Conservation (phyloP, 2,888 invertebrate species). For the Clunio marinus region DNA sequence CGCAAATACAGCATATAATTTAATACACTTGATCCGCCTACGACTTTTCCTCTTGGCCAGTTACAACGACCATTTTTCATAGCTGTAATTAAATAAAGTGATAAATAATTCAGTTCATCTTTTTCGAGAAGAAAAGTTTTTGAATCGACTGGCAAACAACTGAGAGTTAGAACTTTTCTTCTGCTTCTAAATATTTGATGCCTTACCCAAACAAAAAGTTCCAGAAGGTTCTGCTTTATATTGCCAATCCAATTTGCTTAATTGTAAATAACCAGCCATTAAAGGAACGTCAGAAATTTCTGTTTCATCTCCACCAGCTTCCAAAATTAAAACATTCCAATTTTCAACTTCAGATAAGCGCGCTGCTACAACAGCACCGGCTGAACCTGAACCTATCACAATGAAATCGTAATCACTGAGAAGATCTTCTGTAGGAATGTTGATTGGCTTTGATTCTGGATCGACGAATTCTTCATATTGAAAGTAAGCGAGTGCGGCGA, state of each 20-base stretch:
- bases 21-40: constrained; percentile 83
- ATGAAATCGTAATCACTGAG: constrained; percentile 76
- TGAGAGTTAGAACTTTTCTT: no score
- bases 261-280: constrained; percentile 79
- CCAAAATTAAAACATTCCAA: constrained; percentile 75
- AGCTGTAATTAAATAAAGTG: constrained; percentile 62
- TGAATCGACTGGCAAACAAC: no score
- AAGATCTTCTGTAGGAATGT: constrained; percentile 62
- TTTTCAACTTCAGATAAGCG: constrained; percentile 72
- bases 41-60: constrained; percentile 87
- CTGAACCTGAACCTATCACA: constrained; percentile 80
- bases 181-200: no score
- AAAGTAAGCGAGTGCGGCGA: constrained; percentile 81
- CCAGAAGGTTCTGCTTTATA: constrained; percentile 88
- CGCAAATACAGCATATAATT: constrained; percentile 90
- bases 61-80: constrained; percentile 82
- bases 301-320: constrained; percentile 87
- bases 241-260: constrained; percentile 85
- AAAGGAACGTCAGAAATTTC: constrained; percentile 86
- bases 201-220: constrained; percentile 69
- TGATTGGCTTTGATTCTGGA: constrained; percentile 74
- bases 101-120: constrained; percentile 3
- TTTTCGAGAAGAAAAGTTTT: not conserved
- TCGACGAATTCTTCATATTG: constrained; percentile 81
- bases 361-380: constrained; percentile 71